A percentile compares a stretch with the other conserved stretches of the same genome.
Conservation (phyloP, 1,140 invertebrate species). For the Drosophila kurseongensis region DNA sequence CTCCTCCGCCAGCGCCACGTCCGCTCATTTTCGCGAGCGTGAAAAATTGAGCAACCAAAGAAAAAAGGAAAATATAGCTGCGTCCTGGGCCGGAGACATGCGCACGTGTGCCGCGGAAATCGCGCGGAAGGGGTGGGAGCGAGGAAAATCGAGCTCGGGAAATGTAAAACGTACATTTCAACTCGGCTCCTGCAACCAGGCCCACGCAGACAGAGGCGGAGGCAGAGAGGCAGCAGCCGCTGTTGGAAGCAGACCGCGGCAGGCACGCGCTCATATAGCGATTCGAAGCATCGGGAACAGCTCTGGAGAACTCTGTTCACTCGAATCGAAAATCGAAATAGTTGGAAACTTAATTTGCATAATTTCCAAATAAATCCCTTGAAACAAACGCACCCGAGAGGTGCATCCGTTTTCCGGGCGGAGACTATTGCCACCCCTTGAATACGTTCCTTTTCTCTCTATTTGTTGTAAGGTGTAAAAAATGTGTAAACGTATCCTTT, state of each 20-base stretch:
- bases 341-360: constrained; percentile 74
- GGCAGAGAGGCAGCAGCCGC: constrained; percentile 66
- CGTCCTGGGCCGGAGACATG: constrained; percentile 67
- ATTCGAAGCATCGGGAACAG: constrained; percentile 18
- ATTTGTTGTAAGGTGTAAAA: constrained; percentile 78
- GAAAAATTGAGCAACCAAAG: constrained; percentile 65
- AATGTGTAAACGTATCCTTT: constrained; percentile 79
- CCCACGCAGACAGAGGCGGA: constrained; percentile 40
- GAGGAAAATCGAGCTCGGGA: constrained; percentile 44
- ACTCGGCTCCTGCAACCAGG: constrained; percentile 69
- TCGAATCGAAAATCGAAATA: constrained; percentile 56
- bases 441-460: constrained; percentile 21
- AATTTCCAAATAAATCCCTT: constrained; percentile 71
- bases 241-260: constrained; percentile 54
- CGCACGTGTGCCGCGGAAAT: constrained; percentile 62
- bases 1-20: constrained; percentile 16
- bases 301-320: constrained; percentile 3
- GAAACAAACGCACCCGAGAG: constrained; percentile 37
- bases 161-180: constrained; percentile 62
- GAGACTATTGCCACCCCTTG: constrained; percentile 40
- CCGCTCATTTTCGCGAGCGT: constrained; percentile 82
- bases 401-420: constrained; percentile 41
- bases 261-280: constrained; percentile 60
- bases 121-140: constrained; percentile 43
- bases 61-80: constrained; percentile 62